Percentiles rank a stretch among this genome's conserved stretches.
Conservation (phyloP, 1,140 invertebrate genomes). For the Drosophila gunungcola region DNA sequence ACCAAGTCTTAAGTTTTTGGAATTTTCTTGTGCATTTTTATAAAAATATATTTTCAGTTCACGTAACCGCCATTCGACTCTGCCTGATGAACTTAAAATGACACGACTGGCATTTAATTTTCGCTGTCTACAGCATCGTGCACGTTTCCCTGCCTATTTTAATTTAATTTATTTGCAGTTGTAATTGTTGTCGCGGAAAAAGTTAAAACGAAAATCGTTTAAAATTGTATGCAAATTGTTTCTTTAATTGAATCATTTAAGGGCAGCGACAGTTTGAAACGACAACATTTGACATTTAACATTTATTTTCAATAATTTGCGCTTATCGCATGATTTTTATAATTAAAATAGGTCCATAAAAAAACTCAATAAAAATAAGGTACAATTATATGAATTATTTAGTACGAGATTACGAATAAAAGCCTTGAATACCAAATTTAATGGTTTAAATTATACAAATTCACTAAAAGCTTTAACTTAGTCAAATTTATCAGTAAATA, state of each 20-base stretch:
- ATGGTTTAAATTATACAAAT: too few species aligned
- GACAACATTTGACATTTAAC: constrained; percentile 43
- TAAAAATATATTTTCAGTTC: constrained; percentile 43
- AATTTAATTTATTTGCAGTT: constrained; percentile 78
- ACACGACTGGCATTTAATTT: constrained; percentile 65
- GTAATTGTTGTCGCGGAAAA: constrained; percentile 61
- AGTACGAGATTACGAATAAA: constrained; percentile 5
- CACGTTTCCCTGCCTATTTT: constrained; percentile 62
- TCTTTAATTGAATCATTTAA: constrained; percentile 81
- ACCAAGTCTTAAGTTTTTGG: too few species aligned
- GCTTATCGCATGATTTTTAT: constrained; percentile 58
- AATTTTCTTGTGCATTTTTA: too few species aligned
- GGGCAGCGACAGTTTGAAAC: constrained; percentile 30
- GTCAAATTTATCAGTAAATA: not conserved
- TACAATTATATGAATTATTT: constrained; percentile 21
- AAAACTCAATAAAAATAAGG: constrained; percentile 32
- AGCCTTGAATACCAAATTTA: not conserved
- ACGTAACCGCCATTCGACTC: constrained; percentile 7
- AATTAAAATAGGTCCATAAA: constrained; percentile 60
- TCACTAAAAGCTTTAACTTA: not conserved
- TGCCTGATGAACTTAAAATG: constrained; percentile 75
- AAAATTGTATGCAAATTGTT: constrained; percentile 70
- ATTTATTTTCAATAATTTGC: constrained; percentile 77
- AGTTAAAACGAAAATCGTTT: constrained; percentile 26
- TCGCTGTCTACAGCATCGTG: constrained; percentile 22